Evolutionary conservation across 2,888 invertebrate genomes (phyloP).

Genomic region (Pemphredon lugubris): DNA sequence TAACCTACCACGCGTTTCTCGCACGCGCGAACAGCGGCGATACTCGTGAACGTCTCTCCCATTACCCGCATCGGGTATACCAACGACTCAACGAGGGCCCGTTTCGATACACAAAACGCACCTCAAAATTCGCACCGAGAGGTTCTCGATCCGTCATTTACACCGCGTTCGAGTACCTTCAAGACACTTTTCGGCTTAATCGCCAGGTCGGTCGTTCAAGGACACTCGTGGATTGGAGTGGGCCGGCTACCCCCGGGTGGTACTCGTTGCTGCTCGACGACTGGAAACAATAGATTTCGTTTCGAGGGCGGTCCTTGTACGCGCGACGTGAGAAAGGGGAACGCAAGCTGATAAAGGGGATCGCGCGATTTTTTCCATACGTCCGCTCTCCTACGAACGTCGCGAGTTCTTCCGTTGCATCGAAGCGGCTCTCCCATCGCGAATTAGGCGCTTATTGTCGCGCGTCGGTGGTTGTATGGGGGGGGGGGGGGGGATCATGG

Average conservation of each 20-base stretch:
- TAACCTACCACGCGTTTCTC: too few relatives aligned
- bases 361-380: slow-evolving; percentile 20
- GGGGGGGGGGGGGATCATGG: too few relatives aligned
- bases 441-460: slow-evolving; percentile 3
- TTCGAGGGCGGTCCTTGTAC: slow-evolving; percentile 40
- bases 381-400: neutral
- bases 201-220: slow-evolving; percentile 61
- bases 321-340: slow-evolving; percentile 23
- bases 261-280: slow-evolving; percentile 53
- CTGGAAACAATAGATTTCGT: slow-evolving; percentile 71
- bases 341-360: slow-evolving; percentile 21
- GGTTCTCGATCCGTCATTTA: slow-evolving; percentile 57
- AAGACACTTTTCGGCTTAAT: slow-evolving; percentile 65
- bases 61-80: slow-evolving; percentile 2
- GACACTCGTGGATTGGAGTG: slow-evolving; percentile 43
- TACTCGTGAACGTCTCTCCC: too few relatives aligned
- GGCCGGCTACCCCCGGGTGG: slow-evolving; percentile 33
- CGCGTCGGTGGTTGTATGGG: too few relatives aligned
- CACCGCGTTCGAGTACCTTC: slow-evolving; percentile 56
- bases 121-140: slow-evolving; percentile 31
- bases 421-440: slow-evolving; percentile 2
- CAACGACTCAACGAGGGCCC: slow-evolving; percentile 5
- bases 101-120: slow-evolving; percentile 31
- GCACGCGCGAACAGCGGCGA: slow-evolving; percentile 10
- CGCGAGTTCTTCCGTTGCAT: too few relatives aligned